A percentile compares a stretch with the other conserved stretches of the same genome.
Evolutionary conservation across 2,888 invertebrate species (phyloP).

Genomic region (Nezara viridula): DNA sequence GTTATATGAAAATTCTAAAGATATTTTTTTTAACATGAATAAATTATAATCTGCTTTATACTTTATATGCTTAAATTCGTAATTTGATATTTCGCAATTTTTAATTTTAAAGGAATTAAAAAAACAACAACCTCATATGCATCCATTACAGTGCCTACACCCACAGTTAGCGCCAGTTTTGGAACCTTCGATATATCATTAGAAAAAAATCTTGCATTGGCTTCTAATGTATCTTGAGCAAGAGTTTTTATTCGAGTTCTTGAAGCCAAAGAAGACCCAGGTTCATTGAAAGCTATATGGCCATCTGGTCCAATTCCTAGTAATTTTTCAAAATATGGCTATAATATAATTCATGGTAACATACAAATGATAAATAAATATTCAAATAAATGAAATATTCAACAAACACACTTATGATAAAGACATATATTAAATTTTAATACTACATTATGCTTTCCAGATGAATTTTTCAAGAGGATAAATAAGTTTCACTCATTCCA

Average conservation of each 20-base stretch:
- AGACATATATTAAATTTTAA: background rate
- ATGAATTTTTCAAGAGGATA: background rate
- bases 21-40: no score
- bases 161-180: constrained; percentile 95
- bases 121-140: constrained; percentile 83
- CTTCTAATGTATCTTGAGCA: constrained; percentile 95
- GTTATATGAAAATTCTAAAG: no score
- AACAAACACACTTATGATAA: background rate
- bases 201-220: constrained; percentile 97
- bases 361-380: background rate
- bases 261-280: constrained; percentile 95
- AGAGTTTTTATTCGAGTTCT: constrained; percentile 96
- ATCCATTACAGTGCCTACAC: constrained; percentile 99
- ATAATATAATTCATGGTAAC: background rate
- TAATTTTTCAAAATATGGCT: background rate
- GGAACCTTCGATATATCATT: constrained; percentile 96
- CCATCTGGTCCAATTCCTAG: constrained; percentile 98
- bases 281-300: constrained; percentile 99
- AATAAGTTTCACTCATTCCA: no score
- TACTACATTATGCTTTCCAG: background rate
- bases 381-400: background rate
- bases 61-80: no score
- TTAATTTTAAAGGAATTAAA: background rate
- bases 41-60: no score
- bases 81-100: no score